Percentiles rank a stretch among this genome's conserved stretches.
Conservation (phyloP, 2,113 vertebrate genomes). For the Hystrix cristata region DNA sequence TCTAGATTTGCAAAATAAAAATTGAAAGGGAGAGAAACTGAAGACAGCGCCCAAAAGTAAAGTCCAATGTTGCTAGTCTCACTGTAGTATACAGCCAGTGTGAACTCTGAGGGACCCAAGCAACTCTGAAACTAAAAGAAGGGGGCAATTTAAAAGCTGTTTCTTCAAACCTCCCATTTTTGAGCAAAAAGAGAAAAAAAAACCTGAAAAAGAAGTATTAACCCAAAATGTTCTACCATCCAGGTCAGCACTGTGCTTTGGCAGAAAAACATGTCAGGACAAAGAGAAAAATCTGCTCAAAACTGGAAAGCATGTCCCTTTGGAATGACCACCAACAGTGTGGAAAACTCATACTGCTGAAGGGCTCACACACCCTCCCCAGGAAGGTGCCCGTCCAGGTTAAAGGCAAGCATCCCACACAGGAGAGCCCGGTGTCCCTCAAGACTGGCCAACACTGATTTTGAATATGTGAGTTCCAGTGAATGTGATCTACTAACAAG, state of each 20-base stretch:
- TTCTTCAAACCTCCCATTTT: slow-evolving; percentile 92
- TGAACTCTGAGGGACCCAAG: slow-evolving; percentile 90
- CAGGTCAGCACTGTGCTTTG: slow-evolving; percentile 88
- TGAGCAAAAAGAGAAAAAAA: slow-evolving; percentile 14
- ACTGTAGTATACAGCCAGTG: neutral
- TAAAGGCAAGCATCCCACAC: neutral
- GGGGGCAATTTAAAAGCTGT: slow-evolving; percentile 91
- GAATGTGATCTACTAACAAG: neutral
- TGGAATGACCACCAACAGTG: neutral
- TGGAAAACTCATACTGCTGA: neutral
- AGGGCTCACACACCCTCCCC: neutral
- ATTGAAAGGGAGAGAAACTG: slow-evolving; percentile 89
- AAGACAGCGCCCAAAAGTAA: slow-evolving; percentile 88
- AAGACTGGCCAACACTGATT: neutral
- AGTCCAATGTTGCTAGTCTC: slow-evolving; percentile 50
- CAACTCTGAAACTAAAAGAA: slow-evolving; percentile 88
- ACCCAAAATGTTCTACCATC: slow-evolving; percentile 89
- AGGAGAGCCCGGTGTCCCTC: slow-evolving; percentile 62
- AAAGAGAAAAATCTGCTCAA: slow-evolving; percentile 69
- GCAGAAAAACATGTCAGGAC: slow-evolving; percentile 83
- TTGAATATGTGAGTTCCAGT: neutral
- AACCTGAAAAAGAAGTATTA: slow-evolving; percentile 64
- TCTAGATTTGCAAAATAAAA: slow-evolving; percentile 91
- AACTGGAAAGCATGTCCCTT: slow-evolving; percentile 47
- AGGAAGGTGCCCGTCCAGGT: neutral